A percentile compares a stretch with the other conserved stretches of the same genome.
Conservation (phyloP, 2,797 vertebrate genomes). For the Limosa lapponica region DNA sequence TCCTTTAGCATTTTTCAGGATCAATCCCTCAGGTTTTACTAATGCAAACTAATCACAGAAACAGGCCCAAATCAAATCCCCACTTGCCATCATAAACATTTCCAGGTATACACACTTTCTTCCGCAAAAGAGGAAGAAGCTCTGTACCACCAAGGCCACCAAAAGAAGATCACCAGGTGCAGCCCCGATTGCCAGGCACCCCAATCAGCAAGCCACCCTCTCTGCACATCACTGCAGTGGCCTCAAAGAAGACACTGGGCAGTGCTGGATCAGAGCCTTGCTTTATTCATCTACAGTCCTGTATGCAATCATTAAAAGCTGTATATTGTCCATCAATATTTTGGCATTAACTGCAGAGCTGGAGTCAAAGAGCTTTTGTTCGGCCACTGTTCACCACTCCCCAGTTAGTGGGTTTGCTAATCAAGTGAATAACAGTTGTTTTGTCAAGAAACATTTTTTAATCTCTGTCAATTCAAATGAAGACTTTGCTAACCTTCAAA, state of each 20-base stretch:
- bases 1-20: not conserved
- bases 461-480: not conserved
- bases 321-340: not conserved
- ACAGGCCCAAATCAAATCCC: not conserved
- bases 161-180: not conserved
- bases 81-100: not conserved
- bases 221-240: not conserved
- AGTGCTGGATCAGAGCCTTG: not conserved
- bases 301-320: not conserved
- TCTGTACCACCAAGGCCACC: not conserved
- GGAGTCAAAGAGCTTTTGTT: not conserved
- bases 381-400: slow-evolving; percentile 18
- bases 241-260: not conserved
- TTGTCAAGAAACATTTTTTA: slow-evolving; percentile 46
- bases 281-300: not conserved
- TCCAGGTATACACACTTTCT: not conserved
- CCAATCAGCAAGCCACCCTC: not conserved
- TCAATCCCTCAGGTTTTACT: not conserved
- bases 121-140: not conserved
- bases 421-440: slow-evolving; percentile 11
- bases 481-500: slow-evolving; percentile 4
- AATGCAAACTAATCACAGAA: not conserved
- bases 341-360: not conserved
- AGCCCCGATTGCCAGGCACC: not conserved
- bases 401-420: slow-evolving; percentile 39